Evolutionary conservation across 2,113 vertebrate species (phyloP), one percentile per base, ranked within the genome.

Genomic region (Seriola rivoliana): DNA sequence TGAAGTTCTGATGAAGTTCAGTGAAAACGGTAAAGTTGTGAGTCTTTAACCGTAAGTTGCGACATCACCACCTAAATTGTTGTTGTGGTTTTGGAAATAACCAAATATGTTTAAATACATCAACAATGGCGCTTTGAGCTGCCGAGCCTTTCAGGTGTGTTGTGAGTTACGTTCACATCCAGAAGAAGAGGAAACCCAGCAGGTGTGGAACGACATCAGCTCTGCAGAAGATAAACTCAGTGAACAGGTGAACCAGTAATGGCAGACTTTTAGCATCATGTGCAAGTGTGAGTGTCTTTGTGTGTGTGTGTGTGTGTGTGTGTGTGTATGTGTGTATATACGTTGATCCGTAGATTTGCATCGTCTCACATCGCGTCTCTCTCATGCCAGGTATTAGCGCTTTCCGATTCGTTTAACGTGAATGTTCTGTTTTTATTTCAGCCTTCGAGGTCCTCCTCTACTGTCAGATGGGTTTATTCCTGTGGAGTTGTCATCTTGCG

Each of bases 401-500:
- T 16, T 23, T 19, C 29, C 42, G 38, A 25, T 44, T 12, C 8
- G 50, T 81, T 57, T 23, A 32, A 54, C 38, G 38, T 38, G 55
- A 78, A 52, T 1, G 3, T 59, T 72, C 69, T 9, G 44, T 70
- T 80, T 82, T 66, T 19, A 25, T 69, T 23, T 52, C 21, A n/a
- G 29, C 16, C 78, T 71, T 19, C 1, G 42, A 84, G 84, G 62
- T 65, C 58, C 50, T 76, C 75, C 52, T 77, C 50, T 8, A 9
- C 71, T n/a, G 75, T 85, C 76, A 65, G 71, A 71, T 68, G 81
- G 59, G 0, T 78, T 78, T 64, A 75, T 89, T 66, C 85, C 50
- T 23, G 77, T 72, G 48, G 13, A 68, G 40, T 59, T 73, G 84
- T 82, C 85, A 77, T 89, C 54, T 86, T 70, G 86, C 58, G 17